These are phyloP conservation scores for Festucalex cinctus DNA, from an alignment of 2,113 vertebrate genomes.

Conservation along the genomic window DNA sequence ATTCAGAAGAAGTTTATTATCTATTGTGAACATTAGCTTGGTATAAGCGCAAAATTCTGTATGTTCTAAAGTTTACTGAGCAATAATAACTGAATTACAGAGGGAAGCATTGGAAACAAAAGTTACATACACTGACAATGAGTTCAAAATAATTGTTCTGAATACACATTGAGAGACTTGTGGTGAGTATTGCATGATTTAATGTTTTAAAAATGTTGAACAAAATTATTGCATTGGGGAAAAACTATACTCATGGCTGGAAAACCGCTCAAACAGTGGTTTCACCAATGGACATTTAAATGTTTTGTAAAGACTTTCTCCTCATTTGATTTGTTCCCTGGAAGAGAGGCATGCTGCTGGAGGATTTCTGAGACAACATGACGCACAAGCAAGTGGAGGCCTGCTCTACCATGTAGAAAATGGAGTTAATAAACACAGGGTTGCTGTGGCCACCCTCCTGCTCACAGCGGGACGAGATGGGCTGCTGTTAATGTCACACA, in stretches of 20 bases:
- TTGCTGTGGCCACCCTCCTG: conserved; percentile 74
- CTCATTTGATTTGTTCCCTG: conserved; percentile 50
- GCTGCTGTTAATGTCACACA: conserved; percentile 47
- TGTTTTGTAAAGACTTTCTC: conserved; percentile 77
- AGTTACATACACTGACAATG: no score
- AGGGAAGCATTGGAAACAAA: no score
- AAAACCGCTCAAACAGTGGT: conserved; percentile 5
- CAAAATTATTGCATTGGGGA: no score
- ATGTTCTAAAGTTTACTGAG: no score
- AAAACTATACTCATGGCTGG: not conserved
- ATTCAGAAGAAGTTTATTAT: no score
- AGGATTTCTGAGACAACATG: conserved; percentile 69
- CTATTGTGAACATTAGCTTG: no score
- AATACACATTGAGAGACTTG: not conserved
- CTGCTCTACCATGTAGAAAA: conserved; percentile 77
- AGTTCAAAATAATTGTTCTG: no score
- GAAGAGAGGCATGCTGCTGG: conserved; percentile 56
- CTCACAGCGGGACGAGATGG: conserved; percentile 50
- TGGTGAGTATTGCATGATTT: no score
- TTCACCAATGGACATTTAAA: not conserved
- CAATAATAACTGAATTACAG: no score
- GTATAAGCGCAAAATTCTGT: no score
- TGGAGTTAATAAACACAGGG: conserved; percentile 77
- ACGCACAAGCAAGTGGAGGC: conserved; percentile 70
- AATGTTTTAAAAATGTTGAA: no score